Base-by-base conservation (phyloP, 1,140 invertebrate genomes). In the Leptinotarsa undecemlineata region DNA sequence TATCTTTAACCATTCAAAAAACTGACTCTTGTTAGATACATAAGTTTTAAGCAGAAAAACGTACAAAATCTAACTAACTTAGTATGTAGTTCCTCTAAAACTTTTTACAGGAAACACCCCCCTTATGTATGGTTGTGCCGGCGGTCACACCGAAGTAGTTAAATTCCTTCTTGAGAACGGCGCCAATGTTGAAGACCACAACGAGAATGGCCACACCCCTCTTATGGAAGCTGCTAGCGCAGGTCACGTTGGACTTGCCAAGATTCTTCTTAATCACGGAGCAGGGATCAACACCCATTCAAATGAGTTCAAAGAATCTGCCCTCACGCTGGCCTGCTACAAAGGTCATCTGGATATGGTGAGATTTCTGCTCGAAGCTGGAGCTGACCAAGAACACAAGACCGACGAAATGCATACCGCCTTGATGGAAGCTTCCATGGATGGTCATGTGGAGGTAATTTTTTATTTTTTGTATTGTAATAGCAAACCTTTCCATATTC, bases 391-490 rank as follows among this genome's bases (percentile, higher is more conserved):
- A 87, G 96, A 99, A 87, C 96, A 99, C 88, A 98, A 98, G 88
- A 98, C 97, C 1, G 97, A 99, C 86, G 98, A 99, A 87, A 98
- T 99, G 97, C 98, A 99, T 86, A 99, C 98, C 2, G 98, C 98
- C 26, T 87, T 99, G 3, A 99, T 99, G 97, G 98, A 99, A 87
- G 98, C 98, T 23, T 98, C 96, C 47, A 99, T 99, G 98, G 98
- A 99, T 88, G 98, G 98, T 3, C 98, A 99, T 86, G 92, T 99
- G 0, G 96, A 99, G 86, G 97, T 99, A 26, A 96, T 11, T 42
- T 42, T 42, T 42, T 11, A 11, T 42, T 42, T 42, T 42, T 42
- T 33, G 5, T 33, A 33, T 8, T 33, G 33, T 33, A 33, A 33
- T 33, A 33, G 5, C 33, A 33, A 33, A 33, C 33, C 33, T 33